These are phyloP conservation scores for Sebastes trivittatus DNA, from an alignment of 2,797 vertebrate genomes.

Conservation along the genomic window DNA sequence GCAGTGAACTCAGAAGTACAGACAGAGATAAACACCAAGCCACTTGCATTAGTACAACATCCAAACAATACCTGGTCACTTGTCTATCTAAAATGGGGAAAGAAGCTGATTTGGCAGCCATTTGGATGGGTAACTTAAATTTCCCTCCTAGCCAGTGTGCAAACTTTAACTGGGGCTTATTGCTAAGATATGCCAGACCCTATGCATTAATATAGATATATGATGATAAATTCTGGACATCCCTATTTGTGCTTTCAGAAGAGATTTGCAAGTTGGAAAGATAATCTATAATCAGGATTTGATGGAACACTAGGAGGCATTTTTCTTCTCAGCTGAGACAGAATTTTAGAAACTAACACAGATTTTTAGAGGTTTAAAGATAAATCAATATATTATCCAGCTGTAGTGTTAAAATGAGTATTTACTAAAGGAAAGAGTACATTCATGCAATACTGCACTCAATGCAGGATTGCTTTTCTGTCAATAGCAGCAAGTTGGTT, in stretches of 20 bases:
- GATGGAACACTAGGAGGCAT: neutral
- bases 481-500: neutral
- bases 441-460: neutral
- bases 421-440: neutral
- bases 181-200: neutral
- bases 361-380: neutral
- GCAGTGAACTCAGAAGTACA: neutral
- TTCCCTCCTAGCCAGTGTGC: too few species aligned
- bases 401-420: too few species aligned
- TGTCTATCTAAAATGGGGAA: neutral
- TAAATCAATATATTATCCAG: neutral
- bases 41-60: too few species aligned
- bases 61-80: neutral
- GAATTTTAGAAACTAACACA: neutral
- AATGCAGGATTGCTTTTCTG: neutral
- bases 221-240: too few species aligned
- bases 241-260: neutral
- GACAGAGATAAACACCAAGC: neutral
- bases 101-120: neutral
- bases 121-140: neutral
- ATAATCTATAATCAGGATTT: neutral
- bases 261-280: neutral
- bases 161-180: neutral
- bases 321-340: neutral
- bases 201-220: neutral